Conservation (phyloP, 2,888 invertebrate genomes). For the Petrophora chlorosata region DNA sequence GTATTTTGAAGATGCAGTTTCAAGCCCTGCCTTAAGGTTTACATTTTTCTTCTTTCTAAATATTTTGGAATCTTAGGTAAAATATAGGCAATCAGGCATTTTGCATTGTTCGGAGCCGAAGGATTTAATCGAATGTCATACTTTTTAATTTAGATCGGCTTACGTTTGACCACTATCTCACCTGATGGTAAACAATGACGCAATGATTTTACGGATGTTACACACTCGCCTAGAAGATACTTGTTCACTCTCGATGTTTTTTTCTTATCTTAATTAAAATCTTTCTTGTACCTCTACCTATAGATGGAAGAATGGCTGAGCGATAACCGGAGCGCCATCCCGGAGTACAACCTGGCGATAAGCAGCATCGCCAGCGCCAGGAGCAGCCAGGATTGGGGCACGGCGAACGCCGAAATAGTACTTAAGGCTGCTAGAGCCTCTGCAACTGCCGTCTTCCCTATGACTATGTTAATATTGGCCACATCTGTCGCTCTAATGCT, state of each 20-base stretch:
- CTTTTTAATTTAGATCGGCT: too few species aligned
- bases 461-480: slow-evolving; percentile 49
- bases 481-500: slow-evolving; percentile 52
- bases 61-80: too few species aligned
- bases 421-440: slow-evolving; percentile 58
- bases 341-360: slow-evolving; percentile 56
- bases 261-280: neutral
- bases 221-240: neutral
- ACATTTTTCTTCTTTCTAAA: too few species aligned
- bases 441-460: slow-evolving; percentile 50
- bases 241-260: too few species aligned
- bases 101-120: too few species aligned
- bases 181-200: too few species aligned
- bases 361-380: slow-evolving; percentile 57
- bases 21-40: too few species aligned
- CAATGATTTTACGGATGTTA: too few species aligned
- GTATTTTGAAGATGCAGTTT: too few species aligned
- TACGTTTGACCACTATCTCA: too few species aligned
- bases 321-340: slow-evolving; percentile 46
- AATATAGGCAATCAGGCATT: too few species aligned
- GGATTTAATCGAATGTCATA: too few species aligned
- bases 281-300: neutral
- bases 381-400: slow-evolving; percentile 65
- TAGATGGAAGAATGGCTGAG: slow-evolving; percentile 69
- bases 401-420: slow-evolving; percentile 51